Conservation (phyloP, 2,797 vertebrate genomes). For the Poecilia wingei region DNA sequence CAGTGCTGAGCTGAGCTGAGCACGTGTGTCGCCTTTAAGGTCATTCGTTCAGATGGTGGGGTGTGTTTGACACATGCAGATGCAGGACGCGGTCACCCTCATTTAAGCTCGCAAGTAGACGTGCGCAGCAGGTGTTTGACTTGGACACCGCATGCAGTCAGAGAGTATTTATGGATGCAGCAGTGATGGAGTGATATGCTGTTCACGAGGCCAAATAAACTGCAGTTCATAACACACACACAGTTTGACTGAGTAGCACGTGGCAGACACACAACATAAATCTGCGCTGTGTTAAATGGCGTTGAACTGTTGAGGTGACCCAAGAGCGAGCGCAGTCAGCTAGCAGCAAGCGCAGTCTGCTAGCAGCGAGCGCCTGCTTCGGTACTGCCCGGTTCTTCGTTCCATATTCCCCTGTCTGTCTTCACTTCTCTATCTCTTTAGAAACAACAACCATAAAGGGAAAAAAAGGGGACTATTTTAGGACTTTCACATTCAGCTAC, state of each 20-base stretch:
- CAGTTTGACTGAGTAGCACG: conserved; percentile 11
- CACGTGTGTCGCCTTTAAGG: not conserved
- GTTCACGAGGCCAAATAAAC: conserved; percentile 28
- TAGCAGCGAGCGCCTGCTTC: not conserved
- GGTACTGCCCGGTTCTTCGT: not conserved
- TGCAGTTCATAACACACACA: conserved; percentile 12
- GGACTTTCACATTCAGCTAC: not conserved
- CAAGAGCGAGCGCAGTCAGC: not conserved
- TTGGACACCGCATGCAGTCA: conserved; percentile 74
- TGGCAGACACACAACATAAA: conserved; percentile 25
- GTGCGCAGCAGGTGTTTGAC: conserved; percentile 61
- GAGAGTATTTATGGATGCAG: conserved; percentile 76
- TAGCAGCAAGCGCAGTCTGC: not conserved
- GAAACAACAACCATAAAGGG: not conserved
- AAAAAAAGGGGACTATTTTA: not conserved
- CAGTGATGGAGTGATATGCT: conserved; percentile 58
- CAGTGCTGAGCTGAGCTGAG: not conserved
- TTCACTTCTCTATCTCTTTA: not conserved
- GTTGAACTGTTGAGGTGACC: not conserved
- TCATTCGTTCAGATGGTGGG: not conserved
- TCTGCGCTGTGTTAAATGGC: not conserved
- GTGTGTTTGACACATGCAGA: not conserved
- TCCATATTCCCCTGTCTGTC: not conserved
- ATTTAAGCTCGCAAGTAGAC: conserved; percentile 11
- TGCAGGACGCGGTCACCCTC: not conserved